Evolutionary conservation across 1,140 invertebrate genomes (phyloP).

Genomic region (Eupristina koningsbergeri): DNA sequence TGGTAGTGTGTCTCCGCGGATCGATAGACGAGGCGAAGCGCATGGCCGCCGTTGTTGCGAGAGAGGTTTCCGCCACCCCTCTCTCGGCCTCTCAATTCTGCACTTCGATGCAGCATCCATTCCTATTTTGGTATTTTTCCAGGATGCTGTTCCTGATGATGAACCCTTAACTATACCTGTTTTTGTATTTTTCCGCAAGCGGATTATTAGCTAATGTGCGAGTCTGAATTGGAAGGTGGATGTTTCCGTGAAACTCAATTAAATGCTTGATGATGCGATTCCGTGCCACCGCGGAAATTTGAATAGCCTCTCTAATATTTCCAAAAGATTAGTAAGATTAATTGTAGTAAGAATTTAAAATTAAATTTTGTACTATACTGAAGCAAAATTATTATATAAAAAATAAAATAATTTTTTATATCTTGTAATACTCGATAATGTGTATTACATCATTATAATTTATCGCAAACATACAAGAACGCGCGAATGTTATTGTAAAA

Average conservation of each 20-base stretch:
- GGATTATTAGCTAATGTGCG: neutral
- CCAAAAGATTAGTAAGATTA: neutral
- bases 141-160: neutral
- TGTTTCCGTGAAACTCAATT: slow-evolving; percentile 14
- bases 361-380: too few relatives aligned
- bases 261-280: neutral
- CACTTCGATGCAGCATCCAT: neutral
- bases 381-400: too few relatives aligned
- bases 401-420: too few relatives aligned
- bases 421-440: too few relatives aligned
- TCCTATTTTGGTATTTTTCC: neutral
- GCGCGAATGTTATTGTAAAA: too few relatives aligned
- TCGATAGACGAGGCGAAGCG: slow-evolving; percentile 40
- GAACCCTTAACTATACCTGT: neutral
- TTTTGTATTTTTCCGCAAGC: neutral
- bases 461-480: too few relatives aligned
- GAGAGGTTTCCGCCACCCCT: slow-evolving; percentile 3
- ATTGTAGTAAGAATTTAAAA: neutral
- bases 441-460: too few relatives aligned
- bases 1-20: slow-evolving; percentile 24
- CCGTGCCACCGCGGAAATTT: neutral
- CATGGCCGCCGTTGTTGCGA: slow-evolving; percentile 30
- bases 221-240: neutral
- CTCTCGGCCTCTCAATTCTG: neutral
- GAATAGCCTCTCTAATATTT: neutral